Base-by-base conservation (phyloP, 2,113 vertebrate species). In the Phylloscopus trochiloides region DNA sequence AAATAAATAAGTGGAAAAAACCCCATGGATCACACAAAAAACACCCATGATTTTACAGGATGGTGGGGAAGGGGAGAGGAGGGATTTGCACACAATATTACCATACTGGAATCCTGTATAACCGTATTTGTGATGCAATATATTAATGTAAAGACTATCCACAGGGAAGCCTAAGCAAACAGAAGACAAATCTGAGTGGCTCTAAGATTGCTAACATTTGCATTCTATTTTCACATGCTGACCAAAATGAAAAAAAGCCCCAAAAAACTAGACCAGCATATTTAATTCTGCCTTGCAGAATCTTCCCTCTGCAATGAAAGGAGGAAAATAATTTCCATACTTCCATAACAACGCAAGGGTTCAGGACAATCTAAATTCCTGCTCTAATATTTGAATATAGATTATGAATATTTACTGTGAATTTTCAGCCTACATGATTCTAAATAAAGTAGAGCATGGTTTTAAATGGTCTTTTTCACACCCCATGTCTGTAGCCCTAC, bases 311-410 rank as follows among this genome's bases (percentile, higher is more conserved):
- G 29, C 22, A 79, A 25, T 24, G 26, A 90, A 62, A 75, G 32
- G 47, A 86, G 31, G 10, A 40, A 83, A 65, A 84, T 40, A 52
- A 29, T 81, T 93, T 65, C 31, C 57, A 45, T 31, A n/a, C 28
- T 83, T 76, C 20, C 0, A 0, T 34, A 77, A 38, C 16, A 76
- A 59, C 0, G 0, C 4, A 36, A 65, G n/a, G 3, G 7, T 89
- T 93, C 77, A 51, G 32, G 36, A 50, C 36, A 68, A 73, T 73
- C 67, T 57, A 57, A 84, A 42, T 32, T 36, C 22, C 51, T 84
- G 19, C 19, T 66, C 42, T 71, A 77, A 45, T 84, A 80, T 76
- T 66, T 70, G 14, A 84, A 65, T 66, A 65, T 20, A 54, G 28
- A 28, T 81, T 80, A 45, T 50, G 32, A 38, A 22, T 80, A 62